phyloP scores from a whole-genome alignment of 2,888 invertebrate species.

The Eilema sororculum region DNA sequence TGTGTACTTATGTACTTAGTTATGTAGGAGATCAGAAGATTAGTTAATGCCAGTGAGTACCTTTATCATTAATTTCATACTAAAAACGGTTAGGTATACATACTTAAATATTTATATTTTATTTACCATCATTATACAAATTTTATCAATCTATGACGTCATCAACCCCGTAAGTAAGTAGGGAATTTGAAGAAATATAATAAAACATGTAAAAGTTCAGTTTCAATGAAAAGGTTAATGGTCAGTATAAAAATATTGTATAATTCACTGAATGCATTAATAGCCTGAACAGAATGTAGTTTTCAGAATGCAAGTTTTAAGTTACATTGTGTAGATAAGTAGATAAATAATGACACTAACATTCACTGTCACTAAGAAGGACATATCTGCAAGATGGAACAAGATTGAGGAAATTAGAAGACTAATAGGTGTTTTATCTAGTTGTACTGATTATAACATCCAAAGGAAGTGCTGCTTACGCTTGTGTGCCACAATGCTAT shows the following conservation, averaged over 20 bases:
- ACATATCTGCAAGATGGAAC: background rate
- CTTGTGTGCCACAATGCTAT: background rate
- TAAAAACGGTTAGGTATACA: too few relatives aligned
- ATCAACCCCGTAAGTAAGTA: background rate
- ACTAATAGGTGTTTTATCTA: too few relatives aligned
- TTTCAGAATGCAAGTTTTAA: background rate
- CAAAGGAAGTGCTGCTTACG: background rate
- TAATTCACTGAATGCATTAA: background rate
- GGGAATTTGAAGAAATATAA: too few relatives aligned
- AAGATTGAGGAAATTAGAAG: too few relatives aligned
- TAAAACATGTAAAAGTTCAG: too few relatives aligned
- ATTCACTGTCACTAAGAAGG: background rate
- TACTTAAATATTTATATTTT: too few relatives aligned
- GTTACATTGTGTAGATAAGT: background rate
- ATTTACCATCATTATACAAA: background rate
- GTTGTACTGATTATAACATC: background rate
- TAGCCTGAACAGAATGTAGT: background rate
- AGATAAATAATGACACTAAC: too few relatives aligned
- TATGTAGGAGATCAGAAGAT: too few relatives aligned
- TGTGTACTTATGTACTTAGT: too few relatives aligned
- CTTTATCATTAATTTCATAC: too few relatives aligned
- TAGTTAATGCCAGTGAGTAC: too few relatives aligned
- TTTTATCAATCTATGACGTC: background rate
- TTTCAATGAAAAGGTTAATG: background rate
- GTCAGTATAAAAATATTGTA: background rate